Conservation (phyloP, 1,140 invertebrate genomes). For the Metaphire vulgaris region DNA sequence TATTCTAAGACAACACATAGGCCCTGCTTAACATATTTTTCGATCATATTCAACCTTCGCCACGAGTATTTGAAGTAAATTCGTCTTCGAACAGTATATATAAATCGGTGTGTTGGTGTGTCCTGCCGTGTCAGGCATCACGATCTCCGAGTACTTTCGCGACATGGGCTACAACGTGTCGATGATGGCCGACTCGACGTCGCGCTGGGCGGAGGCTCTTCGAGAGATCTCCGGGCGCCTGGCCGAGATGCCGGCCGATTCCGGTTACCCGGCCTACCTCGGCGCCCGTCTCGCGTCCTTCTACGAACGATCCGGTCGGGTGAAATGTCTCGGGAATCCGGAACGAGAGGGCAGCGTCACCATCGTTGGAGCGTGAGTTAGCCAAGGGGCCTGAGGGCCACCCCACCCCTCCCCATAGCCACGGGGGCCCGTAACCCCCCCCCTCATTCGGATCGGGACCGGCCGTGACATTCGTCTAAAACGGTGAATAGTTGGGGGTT, state of each 20-base stretch:
- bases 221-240: constrained; percentile 99
- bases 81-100: too few species aligned
- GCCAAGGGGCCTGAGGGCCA: too few species aligned
- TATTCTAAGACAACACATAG: too few species aligned
- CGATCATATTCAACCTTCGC: too few species aligned
- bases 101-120: too few species aligned
- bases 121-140: constrained; percentile 69
- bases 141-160: constrained; percentile 92
- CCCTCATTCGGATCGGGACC: too few species aligned
- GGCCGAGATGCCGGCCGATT: constrained; percentile 98
- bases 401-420: too few species aligned
- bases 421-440: too few species aligned
- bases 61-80: too few species aligned
- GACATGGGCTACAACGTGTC: constrained; percentile 99
- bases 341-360: constrained; percentile 95
- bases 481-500: too few species aligned
- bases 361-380: constrained; percentile 84
- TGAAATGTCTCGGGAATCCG: constrained; percentile 94
- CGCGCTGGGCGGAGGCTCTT: constrained; percentile 96
- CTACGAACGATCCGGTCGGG: constrained; percentile 96
- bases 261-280: constrained; percentile 98
- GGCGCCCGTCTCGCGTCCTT: constrained; percentile 96
- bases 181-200: constrained; percentile 99
- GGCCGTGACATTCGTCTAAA: too few species aligned
- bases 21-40: too few species aligned